Conservation (phyloP, 1,140 invertebrate genomes). For the Pissodes strobi region DNA sequence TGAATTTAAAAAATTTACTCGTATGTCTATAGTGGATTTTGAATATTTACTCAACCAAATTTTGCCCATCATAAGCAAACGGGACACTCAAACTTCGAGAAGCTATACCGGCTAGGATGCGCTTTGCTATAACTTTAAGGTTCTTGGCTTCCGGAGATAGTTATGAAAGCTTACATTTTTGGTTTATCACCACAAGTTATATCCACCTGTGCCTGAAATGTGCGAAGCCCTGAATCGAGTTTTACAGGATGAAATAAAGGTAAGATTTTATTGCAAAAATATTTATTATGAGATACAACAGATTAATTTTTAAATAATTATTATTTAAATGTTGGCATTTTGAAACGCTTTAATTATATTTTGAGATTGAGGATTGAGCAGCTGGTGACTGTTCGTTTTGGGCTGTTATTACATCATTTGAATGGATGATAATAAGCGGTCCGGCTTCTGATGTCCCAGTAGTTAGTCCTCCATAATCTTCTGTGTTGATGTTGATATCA, state of each 20-base stretch:
- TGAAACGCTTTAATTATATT: too few relatives aligned
- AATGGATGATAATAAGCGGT: too few relatives aligned
- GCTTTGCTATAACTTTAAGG: conserved; percentile 46
- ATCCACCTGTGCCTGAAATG: conserved; percentile 37
- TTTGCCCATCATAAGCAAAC: neutral
- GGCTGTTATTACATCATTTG: too few relatives aligned
- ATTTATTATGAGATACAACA: too few relatives aligned
- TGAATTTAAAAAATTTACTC: conserved; percentile 1
- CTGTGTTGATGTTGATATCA: too few relatives aligned
- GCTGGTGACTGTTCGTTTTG: too few relatives aligned
- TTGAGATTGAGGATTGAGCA: too few relatives aligned
- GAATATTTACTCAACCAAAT: neutral
- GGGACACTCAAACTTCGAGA: conserved; percentile 28
- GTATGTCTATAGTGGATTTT: neutral
- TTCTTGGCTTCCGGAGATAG: conserved; percentile 45
- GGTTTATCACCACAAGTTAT: conserved; percentile 39
- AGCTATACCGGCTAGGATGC: conserved; percentile 41
- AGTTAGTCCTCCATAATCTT: too few relatives aligned
- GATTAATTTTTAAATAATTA: too few relatives aligned
- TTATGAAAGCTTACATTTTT: conserved; percentile 36
- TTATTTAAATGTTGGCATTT: too few relatives aligned
- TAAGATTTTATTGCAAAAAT: too few relatives aligned
- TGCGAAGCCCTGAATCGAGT: conserved; percentile 34
- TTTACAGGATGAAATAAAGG: conserved; percentile 31
- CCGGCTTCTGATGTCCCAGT: too few relatives aligned